These are phyloP conservation scores for Drosophila vallismaia DNA, from an alignment of 2,888 invertebrate genomes.

Conservation along the genomic window DNA sequence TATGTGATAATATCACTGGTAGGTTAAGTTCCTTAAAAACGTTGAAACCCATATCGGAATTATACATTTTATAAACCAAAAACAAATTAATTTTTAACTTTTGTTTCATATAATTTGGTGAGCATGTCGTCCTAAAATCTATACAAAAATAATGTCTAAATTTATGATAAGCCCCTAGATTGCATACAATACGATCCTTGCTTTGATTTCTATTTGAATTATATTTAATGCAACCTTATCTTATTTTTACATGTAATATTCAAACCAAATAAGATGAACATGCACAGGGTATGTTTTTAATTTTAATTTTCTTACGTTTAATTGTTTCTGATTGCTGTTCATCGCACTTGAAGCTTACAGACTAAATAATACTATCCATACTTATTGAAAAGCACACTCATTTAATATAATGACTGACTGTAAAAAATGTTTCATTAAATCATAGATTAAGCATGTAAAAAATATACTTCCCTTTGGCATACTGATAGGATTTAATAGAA, in stretches of 20 bases:
- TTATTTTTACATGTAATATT: constrained; percentile 64
- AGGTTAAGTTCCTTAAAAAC: constrained; percentile 74
- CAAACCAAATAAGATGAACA: constrained; percentile 64
- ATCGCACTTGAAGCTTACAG: constrained; percentile 20
- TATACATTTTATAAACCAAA: no score
- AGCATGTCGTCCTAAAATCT: constrained; percentile 29
- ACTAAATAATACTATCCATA: not conserved
- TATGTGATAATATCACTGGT: constrained; percentile 94
- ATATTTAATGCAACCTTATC: constrained; percentile 45
- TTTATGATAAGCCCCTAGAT: constrained; percentile 10
- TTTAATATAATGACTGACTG: not conserved
- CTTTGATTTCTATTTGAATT: constrained; percentile 31
- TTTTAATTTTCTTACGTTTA: constrained; percentile 49
- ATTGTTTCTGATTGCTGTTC: constrained; percentile 38
- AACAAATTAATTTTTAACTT: not conserved
- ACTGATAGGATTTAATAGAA: no score
- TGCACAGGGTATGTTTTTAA: constrained; percentile 66
- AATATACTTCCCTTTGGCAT: not conserved
- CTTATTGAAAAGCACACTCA: not conserved
- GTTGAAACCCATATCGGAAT: no score
- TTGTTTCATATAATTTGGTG: not conserved
- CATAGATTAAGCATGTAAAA: not conserved
- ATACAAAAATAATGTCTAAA: not conserved
- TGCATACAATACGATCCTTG: constrained; percentile 15
- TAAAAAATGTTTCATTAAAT: not conserved